Evolutionary conservation across 2,888 invertebrate species (phyloP).

Genomic region (Agrilus cyanescens): DNA sequence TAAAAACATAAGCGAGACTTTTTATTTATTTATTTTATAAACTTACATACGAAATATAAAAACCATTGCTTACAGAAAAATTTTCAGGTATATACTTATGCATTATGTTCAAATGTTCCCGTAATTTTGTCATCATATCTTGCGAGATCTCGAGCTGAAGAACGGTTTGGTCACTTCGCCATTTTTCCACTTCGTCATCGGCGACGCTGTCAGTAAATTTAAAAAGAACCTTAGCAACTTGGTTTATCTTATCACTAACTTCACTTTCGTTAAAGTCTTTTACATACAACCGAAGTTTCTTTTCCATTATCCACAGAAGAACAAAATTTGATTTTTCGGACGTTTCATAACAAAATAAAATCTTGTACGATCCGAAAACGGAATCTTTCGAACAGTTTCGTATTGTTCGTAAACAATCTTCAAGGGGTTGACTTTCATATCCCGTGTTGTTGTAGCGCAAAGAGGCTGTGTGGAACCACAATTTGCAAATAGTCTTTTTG

Average conservation of each 20-base stretch:
- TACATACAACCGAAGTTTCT: slow-evolving; percentile 40
- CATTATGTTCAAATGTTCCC: slow-evolving; percentile 44
- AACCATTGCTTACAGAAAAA: slow-evolving; percentile 44
- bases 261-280: slow-evolving; percentile 28
- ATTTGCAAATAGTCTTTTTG: slow-evolving; percentile 35
- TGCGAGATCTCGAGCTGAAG: slow-evolving; percentile 44
- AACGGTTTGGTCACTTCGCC: slow-evolving; percentile 43
- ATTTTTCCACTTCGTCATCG: slow-evolving; percentile 38
- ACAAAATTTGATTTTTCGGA: slow-evolving; percentile 40
- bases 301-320: slow-evolving; percentile 51
- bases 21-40: slow-evolving; percentile 16
- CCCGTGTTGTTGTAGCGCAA: slow-evolving; percentile 27
- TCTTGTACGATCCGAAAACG: slow-evolving; percentile 42
- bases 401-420: slow-evolving; percentile 44
- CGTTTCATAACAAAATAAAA: slow-evolving; percentile 41
- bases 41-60: slow-evolving; percentile 45
- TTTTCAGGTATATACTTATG: slow-evolving; percentile 43
- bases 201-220: slow-evolving; percentile 35
- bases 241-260: slow-evolving; percentile 31
- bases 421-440: slow-evolving; percentile 23
- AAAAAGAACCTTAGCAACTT: slow-evolving; percentile 46
- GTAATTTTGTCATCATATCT: slow-evolving; percentile 42
- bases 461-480: slow-evolving; percentile 47
- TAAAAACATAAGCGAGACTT: not conserved
- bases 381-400: slow-evolving; percentile 40